Evolutionary conservation across 2,797 vertebrate genomes (phyloP).

Genomic region (Hydrolagus colliei): DNA sequence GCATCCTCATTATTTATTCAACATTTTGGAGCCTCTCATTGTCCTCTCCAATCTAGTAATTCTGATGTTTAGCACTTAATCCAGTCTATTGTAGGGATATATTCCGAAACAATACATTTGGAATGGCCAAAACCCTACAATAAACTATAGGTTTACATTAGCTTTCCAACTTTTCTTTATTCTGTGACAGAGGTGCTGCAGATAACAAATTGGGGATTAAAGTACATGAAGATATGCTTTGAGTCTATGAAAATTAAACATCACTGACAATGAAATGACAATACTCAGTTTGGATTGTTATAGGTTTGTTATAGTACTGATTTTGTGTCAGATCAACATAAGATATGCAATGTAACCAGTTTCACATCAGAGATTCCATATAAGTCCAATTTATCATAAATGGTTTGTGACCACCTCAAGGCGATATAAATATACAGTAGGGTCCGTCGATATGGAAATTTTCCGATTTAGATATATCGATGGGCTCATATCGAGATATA

Average conservation of each 20-base stretch:
- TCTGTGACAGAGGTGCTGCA: neutral
- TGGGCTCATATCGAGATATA: no score
- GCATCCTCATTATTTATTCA: neutral
- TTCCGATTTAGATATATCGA: no score
- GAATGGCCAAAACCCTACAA: neutral
- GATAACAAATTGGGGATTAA: neutral
- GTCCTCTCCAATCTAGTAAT: neutral
- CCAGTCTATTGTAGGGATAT: neutral
- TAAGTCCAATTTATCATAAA: no score
- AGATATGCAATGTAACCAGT: no score
- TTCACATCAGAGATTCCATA: no score
- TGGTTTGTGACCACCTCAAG: no score
- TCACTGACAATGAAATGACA: neutral
- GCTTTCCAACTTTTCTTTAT: no score
- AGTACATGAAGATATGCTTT: neutral
- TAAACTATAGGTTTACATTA: neutral
- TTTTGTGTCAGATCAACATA: no score
- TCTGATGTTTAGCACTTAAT: slow-evolving; percentile 7
- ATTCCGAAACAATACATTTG: neutral
- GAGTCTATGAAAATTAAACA: neutral
- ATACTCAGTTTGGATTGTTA: no score
- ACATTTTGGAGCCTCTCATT: neutral
- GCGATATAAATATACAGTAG: no score
- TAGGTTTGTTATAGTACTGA: no score
- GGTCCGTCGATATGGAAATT: no score